Percentiles rank a stretch among this genome's conserved stretches.
Conservation (phyloP, 2,113 vertebrate genomes). For the Naja naja region DNA sequence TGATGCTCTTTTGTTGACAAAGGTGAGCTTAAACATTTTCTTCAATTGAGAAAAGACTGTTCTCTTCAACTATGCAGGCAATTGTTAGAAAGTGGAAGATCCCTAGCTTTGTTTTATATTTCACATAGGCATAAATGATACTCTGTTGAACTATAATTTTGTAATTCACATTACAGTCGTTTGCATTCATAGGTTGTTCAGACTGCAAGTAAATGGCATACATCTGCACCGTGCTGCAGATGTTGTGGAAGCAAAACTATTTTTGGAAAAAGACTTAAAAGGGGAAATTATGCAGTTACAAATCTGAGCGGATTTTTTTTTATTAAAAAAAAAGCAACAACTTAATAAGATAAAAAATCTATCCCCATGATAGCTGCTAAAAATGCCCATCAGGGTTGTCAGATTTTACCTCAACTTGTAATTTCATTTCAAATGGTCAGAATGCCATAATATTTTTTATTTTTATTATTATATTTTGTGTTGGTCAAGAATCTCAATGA, state of each 20-base stretch:
- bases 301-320: slow-evolving; percentile 36
- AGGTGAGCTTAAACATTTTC: neutral
- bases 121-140: neutral
- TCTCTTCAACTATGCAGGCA: neutral
- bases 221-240: slow-evolving; percentile 31
- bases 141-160: slow-evolving; percentile 25
- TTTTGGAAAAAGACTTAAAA: slow-evolving; percentile 34
- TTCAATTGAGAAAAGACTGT: neutral
- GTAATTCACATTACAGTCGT: slow-evolving; percentile 23
- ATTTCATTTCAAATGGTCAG: slow-evolving; percentile 45
- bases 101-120: neutral
- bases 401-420: slow-evolving; percentile 48
- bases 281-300: slow-evolving; percentile 45
- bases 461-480: neutral
- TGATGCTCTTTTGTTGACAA: neutral
- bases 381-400: slow-evolving; percentile 42
- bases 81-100: neutral
- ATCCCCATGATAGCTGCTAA: slow-evolving; percentile 56
- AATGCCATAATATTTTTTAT: neutral
- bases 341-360: slow-evolving; percentile 45
- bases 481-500: neutral
- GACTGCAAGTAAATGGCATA: slow-evolving; percentile 50
- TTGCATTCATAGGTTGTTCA: slow-evolving; percentile 3
- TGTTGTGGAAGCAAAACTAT: slow-evolving; percentile 34
- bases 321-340: slow-evolving; percentile 1